These are phyloP conservation scores for Pimephales promelas DNA, from an alignment of 2,113 vertebrate genomes.

Conservation along the genomic window DNA sequence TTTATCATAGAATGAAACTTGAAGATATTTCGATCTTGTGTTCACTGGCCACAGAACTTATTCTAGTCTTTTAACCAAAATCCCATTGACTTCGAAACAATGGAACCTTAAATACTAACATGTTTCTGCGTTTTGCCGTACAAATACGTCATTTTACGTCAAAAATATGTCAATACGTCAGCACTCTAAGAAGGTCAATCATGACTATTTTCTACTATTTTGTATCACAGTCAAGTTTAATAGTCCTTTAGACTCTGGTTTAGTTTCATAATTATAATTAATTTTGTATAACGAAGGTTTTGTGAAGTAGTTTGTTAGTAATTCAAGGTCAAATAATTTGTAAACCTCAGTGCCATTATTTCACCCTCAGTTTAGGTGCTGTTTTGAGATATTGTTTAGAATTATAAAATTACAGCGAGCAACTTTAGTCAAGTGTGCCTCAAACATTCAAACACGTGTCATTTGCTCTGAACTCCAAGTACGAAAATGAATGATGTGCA, in stretches of 20 bases:
- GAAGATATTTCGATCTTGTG: too few species aligned
- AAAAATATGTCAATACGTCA: too few species aligned
- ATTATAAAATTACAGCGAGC: background rate
- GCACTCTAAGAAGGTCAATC: background rate
- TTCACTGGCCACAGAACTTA: too few species aligned
- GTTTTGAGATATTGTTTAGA: background rate
- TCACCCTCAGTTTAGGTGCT: background rate
- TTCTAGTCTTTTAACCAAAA: too few species aligned
- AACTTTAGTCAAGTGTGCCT: background rate
- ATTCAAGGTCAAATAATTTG: conserved; percentile 22
- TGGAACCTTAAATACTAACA: too few species aligned
- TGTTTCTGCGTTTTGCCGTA: too few species aligned
- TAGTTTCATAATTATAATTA: background rate
- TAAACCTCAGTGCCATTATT: background rate
- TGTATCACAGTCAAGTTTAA: background rate
- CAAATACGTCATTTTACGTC: too few species aligned
- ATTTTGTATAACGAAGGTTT: background rate
- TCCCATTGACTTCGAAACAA: too few species aligned
- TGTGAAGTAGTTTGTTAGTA: background rate
- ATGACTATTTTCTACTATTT: background rate
- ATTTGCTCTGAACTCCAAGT: background rate
- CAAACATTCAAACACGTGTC: background rate
- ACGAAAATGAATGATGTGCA: background rate
- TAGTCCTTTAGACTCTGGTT: background rate
- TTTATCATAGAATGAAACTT: too few species aligned